Evolutionary conservation across 1,140 invertebrate species (phyloP).

Genomic region (Drosophila biarmipes): DNA sequence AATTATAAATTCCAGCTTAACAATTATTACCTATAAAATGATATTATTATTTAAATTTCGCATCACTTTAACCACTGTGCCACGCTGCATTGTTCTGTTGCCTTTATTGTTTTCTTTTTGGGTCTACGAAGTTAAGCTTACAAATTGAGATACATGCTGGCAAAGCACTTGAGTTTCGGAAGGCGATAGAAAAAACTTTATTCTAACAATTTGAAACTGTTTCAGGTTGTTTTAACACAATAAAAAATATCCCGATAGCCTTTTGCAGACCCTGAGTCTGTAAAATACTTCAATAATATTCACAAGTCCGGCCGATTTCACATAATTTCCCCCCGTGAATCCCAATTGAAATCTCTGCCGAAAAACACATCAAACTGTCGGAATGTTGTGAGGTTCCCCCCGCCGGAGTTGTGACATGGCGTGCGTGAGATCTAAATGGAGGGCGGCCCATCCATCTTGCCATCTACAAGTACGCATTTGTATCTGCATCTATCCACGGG

Average conservation of each 20-base stretch:
- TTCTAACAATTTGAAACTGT: background rate
- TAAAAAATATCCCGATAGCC: background rate
- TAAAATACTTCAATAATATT: background rate
- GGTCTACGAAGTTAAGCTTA: constrained; percentile 18
- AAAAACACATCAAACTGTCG: constrained; percentile 8
- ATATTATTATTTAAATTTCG: no score
- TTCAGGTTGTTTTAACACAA: background rate
- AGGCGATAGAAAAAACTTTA: no score
- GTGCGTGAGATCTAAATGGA: constrained; percentile 14
- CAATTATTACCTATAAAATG: no score
- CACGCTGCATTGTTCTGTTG: constrained; percentile 8
- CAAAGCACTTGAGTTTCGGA: constrained; percentile 1
- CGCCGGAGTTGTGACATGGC: background rate
- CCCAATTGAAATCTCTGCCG: background rate
- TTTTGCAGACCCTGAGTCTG: background rate
- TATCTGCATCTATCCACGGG: constrained; percentile 1
- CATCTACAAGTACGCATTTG: constrained; percentile 9
- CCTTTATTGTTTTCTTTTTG: constrained; percentile 1
- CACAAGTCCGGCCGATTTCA: background rate
- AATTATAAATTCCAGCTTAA: no score
- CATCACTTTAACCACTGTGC: background rate
- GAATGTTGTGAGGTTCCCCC: background rate
- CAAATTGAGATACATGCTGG: constrained; percentile 27
- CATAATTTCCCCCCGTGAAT: background rate
- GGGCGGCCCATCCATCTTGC: constrained; percentile 9